Base-by-base conservation (phyloP, 2,797 vertebrate genomes). In the Molossus alvarezi region DNA sequence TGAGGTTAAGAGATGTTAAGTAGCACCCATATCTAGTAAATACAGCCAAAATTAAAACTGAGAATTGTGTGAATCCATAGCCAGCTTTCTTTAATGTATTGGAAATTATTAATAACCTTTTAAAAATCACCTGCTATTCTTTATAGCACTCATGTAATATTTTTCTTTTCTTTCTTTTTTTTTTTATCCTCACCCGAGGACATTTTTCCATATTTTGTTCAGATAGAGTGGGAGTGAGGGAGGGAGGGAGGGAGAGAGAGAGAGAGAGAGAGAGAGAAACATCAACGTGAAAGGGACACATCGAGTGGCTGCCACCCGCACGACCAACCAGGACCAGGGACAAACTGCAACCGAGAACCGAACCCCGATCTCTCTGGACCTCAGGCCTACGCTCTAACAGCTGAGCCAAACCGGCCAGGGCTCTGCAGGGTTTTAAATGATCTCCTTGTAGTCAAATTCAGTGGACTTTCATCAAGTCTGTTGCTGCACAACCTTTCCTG, bases 71-170 rank as follows among this genome's bases (percentile, higher is more conserved):
- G 41, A 90, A 33, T 85, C 57, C 62, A 88, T 1, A 95, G 37
- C 25, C 65, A 72, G 9, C 95, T 87, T 88, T 64, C 80, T 58
- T 15, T 57, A 95, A 72, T 17, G 72, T 62, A 86, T n/a, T 64
- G 27, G 18, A 51, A 84, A 23, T 73, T 95, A 87, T 84, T 80
- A 65, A 94, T 86, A 95, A 62, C 71, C 33, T 71, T 64, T 90
- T 91, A 90, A 60, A 97, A 96, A 83, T 88, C 77, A 86, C 9
- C 29, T 33, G 7, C 11, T 87, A 25, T 91, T n/a, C 21, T 93
- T 82, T 60, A 45, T 67, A 84, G 13, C 3, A 77, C 29, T 14
- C 60, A 64, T 72, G 27, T 69, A 37, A 45, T 89, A 73, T 45
- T 92, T 91, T 94, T 94, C 25, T 48, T 77, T 88, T 80, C 33